A percentile compares a stretch with the other conserved stretches of the same genome.
phyloP scores from a whole-genome alignment of 2,797 vertebrate genomes.

The Ispidina lecontei region DNA sequence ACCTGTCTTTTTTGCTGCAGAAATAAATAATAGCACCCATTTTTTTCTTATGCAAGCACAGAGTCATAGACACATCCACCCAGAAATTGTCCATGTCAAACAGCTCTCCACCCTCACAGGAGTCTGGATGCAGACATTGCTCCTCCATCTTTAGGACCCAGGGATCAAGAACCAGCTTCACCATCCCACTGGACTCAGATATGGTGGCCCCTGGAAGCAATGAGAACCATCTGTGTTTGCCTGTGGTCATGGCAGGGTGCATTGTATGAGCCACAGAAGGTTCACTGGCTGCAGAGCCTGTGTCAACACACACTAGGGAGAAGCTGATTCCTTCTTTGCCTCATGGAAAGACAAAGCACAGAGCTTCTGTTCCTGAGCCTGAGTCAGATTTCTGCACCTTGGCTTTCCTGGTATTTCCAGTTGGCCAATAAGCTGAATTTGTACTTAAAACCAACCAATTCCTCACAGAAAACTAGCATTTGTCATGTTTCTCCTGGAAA shows the following conservation, averaged over 20 bases:
- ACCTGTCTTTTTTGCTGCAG: background rate
- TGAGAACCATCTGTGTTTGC: background rate
- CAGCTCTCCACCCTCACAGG: background rate
- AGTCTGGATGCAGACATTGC: background rate
- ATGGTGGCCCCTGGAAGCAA: background rate
- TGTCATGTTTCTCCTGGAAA: background rate
- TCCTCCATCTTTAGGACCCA: background rate
- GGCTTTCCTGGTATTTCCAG: background rate
- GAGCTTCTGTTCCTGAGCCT: background rate
- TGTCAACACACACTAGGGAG: conserved; percentile 4
- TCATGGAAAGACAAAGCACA: background rate
- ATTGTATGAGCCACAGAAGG: background rate
- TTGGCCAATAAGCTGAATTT: background rate
- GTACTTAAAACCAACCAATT: background rate
- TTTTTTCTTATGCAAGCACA: background rate
- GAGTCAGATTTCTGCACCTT: background rate
- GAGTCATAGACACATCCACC: background rate
- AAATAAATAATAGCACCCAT: background rate
- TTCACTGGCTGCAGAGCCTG: conserved; percentile 17
- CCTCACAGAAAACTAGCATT: fast-evolving
- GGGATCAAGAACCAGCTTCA: background rate
- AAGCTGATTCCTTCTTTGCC: background rate
- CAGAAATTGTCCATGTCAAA: background rate
- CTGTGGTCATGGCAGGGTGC: background rate
- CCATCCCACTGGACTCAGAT: background rate